phyloP scores from a whole-genome alignment of 2,797 vertebrate species.

The Tokudaia tokunoshimensis region DNA sequence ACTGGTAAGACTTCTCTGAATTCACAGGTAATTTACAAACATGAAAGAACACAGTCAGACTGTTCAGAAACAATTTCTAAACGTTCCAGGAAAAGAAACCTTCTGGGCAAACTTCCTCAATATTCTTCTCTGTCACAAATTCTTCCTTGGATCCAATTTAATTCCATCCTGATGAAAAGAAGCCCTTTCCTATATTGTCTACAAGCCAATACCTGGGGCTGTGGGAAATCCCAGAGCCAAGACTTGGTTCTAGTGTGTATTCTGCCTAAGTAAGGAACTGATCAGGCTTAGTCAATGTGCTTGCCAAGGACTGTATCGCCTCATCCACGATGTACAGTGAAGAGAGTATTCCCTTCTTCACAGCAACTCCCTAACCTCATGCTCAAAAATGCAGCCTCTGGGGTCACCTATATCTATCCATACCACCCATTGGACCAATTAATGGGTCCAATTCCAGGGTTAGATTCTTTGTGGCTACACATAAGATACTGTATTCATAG shows the following conservation, averaged over 20 bases:
- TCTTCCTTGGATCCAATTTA: conserved; percentile 8
- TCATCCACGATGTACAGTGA: not conserved
- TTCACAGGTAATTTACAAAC: not conserved
- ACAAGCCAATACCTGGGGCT: not conserved
- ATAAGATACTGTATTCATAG: not conserved
- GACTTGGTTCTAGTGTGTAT: not conserved
- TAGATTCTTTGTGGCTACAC: not conserved
- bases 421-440: not conserved
- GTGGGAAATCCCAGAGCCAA: not conserved
- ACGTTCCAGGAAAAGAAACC: not conserved
- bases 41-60: not conserved
- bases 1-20: not conserved
- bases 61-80: not conserved
- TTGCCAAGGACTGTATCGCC: not conserved
- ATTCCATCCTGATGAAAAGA: not conserved
- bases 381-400: not conserved
- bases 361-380: not conserved
- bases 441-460: not conserved
- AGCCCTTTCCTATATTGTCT: not conserved
- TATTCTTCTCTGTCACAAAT: not conserved
- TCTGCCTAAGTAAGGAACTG: not conserved
- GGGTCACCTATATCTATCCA: not conserved
- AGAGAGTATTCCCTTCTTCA: not conserved
- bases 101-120: not conserved
- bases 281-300: not conserved